Conservation (phyloP, 64 coral and sea anemone genomes). For the Pachyseris speciosa region DNA sequence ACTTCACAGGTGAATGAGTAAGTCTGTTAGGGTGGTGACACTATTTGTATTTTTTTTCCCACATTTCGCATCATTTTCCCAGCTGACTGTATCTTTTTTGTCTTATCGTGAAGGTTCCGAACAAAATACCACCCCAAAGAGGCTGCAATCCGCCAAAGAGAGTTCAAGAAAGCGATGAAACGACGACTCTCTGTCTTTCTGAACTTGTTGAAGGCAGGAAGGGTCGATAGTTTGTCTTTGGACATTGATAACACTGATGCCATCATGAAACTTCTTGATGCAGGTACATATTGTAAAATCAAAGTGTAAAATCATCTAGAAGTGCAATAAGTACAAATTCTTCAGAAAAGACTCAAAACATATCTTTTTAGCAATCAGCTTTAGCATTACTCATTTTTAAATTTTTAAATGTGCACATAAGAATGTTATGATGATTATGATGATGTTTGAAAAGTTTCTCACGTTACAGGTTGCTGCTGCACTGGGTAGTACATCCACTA, state of each 20-base stretch:
- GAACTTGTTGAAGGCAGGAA: constrained; percentile 73
- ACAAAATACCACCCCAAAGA: constrained; percentile 93
- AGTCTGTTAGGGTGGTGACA: neutral
- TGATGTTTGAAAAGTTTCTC: no score
- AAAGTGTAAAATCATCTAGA: neutral
- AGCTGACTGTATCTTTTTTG: neutral
- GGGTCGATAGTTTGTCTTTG: constrained; percentile 66
- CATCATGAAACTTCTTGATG: constrained; percentile 96
- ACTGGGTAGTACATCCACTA: no score
- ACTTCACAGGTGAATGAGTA: constrained; percentile 12
- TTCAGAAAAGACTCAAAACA: neutral
- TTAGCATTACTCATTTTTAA: no score
- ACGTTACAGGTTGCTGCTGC: no score
- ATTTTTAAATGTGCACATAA: no score
- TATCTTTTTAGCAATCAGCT: no score
- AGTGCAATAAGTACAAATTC: neutral
- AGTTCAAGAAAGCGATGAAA: constrained; percentile 79
- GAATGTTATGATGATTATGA: no score
- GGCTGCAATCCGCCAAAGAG: constrained; percentile 68
- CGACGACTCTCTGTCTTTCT: constrained; percentile 78
- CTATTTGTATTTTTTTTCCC: constrained; percentile 29
- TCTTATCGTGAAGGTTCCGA: constrained; percentile 69
- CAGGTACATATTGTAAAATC: constrained; percentile 59
- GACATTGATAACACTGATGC: constrained; percentile 86
- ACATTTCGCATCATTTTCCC: neutral